Evolutionary conservation across 1,140 invertebrate species (phyloP).

Genomic region (Magallana gigas): DNA sequence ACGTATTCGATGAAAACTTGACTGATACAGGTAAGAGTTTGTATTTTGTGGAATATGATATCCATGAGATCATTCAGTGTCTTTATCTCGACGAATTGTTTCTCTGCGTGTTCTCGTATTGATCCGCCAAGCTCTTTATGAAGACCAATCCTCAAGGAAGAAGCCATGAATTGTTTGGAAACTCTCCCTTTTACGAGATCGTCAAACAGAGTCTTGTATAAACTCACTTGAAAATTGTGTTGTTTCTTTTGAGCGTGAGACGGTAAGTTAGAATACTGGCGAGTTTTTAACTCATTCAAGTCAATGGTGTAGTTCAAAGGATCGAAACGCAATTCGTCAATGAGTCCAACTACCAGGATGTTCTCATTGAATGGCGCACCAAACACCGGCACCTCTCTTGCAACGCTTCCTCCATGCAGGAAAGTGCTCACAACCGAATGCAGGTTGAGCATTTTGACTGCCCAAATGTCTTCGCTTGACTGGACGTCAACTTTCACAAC

Average conservation of each 20-base stretch:
- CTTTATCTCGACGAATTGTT: constrained; percentile 30
- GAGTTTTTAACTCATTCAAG: constrained; percentile 74
- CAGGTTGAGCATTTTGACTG: constrained; percentile 73
- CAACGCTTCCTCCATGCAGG: constrained; percentile 63
- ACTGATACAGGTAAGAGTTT: constrained; percentile 68
- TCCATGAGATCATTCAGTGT: constrained; percentile 67
- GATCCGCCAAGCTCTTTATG: constrained; percentile 62
- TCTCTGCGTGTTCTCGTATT: constrained; percentile 56
- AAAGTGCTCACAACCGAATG: constrained; percentile 64
- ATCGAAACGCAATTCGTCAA: constrained; percentile 75
- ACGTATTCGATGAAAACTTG: constrained; percentile 69
- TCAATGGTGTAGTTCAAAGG: constrained; percentile 66
- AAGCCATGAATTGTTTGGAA: constrained; percentile 61
- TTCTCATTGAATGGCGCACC: constrained; percentile 71
- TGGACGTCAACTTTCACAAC: constrained; percentile 67
- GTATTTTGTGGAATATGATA: constrained; percentile 60
- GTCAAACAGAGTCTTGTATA: constrained; percentile 74
- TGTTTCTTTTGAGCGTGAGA: constrained; percentile 69
- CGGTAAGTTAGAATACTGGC: constrained; percentile 61
- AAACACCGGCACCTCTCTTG: constrained; percentile 75
- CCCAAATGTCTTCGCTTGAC: constrained; percentile 74
- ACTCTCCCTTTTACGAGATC: constrained; percentile 69
- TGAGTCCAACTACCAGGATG: constrained; percentile 72
- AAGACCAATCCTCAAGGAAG: constrained; percentile 62
- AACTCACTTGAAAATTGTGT: constrained; percentile 68